These are phyloP conservation scores for Drosophila mercatorum DNA, from an alignment of 2,888 invertebrate species.

Conservation along the genomic window DNA sequence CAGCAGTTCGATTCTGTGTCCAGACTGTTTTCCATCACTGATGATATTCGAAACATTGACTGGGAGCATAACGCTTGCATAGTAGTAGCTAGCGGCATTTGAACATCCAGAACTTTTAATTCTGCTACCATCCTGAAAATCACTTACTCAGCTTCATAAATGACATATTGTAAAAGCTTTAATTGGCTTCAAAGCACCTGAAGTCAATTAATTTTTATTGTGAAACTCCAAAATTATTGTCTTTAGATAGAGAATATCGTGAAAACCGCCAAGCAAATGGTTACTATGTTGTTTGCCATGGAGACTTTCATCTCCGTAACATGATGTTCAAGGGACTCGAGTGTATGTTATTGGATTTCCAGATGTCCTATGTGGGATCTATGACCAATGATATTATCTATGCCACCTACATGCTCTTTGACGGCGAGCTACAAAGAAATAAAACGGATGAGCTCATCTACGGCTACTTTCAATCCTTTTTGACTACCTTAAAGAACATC, in stretches of 20 bases:
- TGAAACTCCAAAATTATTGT: not conserved
- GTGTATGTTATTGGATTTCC: conserved; percentile 65
- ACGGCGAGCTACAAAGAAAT: conserved; percentile 39
- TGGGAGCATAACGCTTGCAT: conserved; percentile 57
- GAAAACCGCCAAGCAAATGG: conserved; percentile 36
- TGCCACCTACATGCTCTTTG: conserved; percentile 55
- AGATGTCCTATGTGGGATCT: conserved; percentile 60
- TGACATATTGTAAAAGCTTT: not conserved
- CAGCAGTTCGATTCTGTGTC: conserved; percentile 57
- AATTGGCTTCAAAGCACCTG: not conserved
- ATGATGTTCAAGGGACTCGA: conserved; percentile 65
- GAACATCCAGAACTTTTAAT: conserved; percentile 38
- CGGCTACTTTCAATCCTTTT: conserved; percentile 58
- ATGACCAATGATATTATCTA: conserved; percentile 60
- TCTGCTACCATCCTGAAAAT: conserved; percentile 19
- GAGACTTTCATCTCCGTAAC: conserved; percentile 69
- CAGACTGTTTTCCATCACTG: conserved; percentile 17
- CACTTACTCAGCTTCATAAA: not conserved
- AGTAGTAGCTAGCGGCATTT: conserved; percentile 55
- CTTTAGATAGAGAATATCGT: conserved; percentile 44
- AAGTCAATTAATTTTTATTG: not conserved
- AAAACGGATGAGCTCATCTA: conserved; percentile 57
- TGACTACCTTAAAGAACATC: conserved; percentile 47
- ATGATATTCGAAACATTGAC: conserved; percentile 9
- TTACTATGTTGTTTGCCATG: conserved; percentile 68